Evolutionary conservation across 2,113 vertebrate species (phyloP).

Genomic region (Nestor notabilis): DNA sequence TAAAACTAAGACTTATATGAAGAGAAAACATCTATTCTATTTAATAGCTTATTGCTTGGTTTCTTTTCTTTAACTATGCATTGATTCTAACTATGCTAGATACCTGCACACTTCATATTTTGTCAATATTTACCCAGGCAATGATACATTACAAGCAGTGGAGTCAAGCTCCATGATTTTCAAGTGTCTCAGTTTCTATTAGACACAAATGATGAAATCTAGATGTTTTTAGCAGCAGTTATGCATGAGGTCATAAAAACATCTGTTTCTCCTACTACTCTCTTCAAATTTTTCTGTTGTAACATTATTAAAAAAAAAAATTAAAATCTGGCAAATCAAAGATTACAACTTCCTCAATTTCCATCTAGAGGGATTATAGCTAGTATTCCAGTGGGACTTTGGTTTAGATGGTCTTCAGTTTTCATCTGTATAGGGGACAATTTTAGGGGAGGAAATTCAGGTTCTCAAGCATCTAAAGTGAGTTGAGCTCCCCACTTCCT

Average conservation of each 20-base stretch:
- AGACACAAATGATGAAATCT: background rate
- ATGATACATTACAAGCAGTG: background rate
- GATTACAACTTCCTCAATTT: background rate
- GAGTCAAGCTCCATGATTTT: background rate
- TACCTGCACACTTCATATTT: background rate
- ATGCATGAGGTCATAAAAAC: background rate
- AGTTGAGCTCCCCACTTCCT: background rate
- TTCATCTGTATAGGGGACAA: background rate
- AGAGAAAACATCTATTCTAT: background rate
- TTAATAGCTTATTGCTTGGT: background rate
- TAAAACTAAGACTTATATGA: background rate
- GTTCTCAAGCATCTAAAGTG: background rate
- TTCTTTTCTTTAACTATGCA: background rate
- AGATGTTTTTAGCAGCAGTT: background rate
- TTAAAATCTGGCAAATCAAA: background rate
- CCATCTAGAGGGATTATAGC: background rate
- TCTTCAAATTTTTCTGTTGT: background rate
- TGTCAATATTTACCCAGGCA: background rate
- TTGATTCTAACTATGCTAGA: background rate
- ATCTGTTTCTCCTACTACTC: background rate
- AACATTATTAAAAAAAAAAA: background rate
- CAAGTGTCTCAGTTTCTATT: background rate
- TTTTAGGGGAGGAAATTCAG: background rate
- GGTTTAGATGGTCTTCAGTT: background rate
- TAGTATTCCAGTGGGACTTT: background rate